Percentiles rank a stretch among this genome's conserved stretches.
Evolutionary conservation across 2,888 invertebrate species (phyloP).

Genomic region (Tetragonisca angustula): DNA sequence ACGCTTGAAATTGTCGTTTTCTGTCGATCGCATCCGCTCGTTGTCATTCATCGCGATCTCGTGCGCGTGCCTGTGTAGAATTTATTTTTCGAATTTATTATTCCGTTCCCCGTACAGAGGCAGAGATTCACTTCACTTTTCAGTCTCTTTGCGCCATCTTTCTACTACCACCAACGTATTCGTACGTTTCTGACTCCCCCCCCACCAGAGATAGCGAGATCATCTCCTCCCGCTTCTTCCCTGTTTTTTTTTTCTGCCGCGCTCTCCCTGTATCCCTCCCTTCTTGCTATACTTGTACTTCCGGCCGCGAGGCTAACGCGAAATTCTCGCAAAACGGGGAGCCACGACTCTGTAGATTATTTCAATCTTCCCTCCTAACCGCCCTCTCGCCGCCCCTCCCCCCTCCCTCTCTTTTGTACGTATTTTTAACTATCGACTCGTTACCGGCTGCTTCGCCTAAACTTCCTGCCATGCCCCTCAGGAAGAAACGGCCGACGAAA

Average conservation of each 20-base stretch:
- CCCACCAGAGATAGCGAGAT: constrained; percentile 58
- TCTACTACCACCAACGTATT: constrained; percentile 46
- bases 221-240: constrained; percentile 60
- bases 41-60: background rate
- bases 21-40: background rate
- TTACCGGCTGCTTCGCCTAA: constrained; percentile 70
- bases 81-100: constrained; percentile 58
- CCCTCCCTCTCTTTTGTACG: constrained; percentile 15
- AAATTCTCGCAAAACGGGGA: constrained; percentile 77
- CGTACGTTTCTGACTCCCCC: constrained; percentile 75
- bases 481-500: constrained; percentile 55
- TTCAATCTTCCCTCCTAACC: background rate
- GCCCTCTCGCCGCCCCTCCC: background rate
- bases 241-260: constrained; percentile 31
- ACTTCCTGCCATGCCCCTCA: constrained; percentile 75
- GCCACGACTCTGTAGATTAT: constrained; percentile 45
- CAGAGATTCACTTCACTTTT: constrained; percentile 46
- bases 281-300: constrained; percentile 80
- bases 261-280: constrained; percentile 38
- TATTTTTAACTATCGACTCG: constrained; percentile 76
- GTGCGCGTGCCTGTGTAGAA: background rate
- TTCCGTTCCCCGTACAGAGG: constrained; percentile 54
- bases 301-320: constrained; percentile 78
- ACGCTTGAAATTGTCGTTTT: background rate
- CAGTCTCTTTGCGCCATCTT: constrained; percentile 43